phyloP scores from a whole-genome alignment of 2,113 vertebrate species.

The Pongo pygmaeus region DNA sequence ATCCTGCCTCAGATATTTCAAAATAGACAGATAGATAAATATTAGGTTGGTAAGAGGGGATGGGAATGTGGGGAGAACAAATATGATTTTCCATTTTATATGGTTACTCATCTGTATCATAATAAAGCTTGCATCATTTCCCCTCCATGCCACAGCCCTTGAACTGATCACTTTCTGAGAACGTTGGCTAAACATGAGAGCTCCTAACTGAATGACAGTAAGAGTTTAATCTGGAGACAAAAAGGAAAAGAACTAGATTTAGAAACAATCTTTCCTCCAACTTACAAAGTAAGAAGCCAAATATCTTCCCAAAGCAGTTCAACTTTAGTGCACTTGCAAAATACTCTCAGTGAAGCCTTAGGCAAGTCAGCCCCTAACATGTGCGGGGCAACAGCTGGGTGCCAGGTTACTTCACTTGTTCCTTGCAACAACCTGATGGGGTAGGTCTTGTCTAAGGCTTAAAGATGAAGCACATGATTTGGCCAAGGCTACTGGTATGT shows the following conservation, averaged over 20 bases:
- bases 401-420: background rate
- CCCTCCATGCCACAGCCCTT: background rate
- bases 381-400: background rate
- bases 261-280: background rate
- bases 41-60: background rate
- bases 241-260: background rate
- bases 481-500: background rate
- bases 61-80: background rate
- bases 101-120: background rate
- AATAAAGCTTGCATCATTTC: background rate
- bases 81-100: background rate
- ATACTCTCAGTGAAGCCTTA: background rate
- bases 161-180: background rate
- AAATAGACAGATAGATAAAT: background rate
- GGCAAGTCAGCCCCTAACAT: background rate
- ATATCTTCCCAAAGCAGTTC: background rate
- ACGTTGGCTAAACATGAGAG: background rate
- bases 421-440: background rate
- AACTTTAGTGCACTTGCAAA: background rate
- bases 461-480: background rate
- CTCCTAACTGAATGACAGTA: background rate
- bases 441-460: background rate
- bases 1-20: too few relatives aligned
- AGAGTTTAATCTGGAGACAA: background rate
- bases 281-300: background rate